Percentiles rank a stretch among this genome's conserved stretches.
Evolutionary conservation across 2,113 vertebrate genomes (phyloP).

Genomic region (Aegotheles bennettii): DNA sequence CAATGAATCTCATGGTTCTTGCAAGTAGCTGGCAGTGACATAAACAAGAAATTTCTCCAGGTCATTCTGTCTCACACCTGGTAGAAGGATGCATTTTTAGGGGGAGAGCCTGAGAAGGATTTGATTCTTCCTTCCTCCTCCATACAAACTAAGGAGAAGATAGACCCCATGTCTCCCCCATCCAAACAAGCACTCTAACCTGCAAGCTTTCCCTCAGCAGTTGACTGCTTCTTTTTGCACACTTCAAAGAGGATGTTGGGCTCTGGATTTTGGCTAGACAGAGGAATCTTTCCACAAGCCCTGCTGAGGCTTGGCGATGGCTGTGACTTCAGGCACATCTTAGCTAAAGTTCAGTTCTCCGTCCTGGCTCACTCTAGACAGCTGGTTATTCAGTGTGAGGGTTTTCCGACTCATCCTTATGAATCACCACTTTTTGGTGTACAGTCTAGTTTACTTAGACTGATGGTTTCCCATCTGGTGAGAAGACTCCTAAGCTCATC

Average conservation of each 20-base stretch:
- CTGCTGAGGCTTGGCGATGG: neutral
- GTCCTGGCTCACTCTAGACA: neutral
- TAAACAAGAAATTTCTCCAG: neutral
- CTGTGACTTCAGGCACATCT: neutral
- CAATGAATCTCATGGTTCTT: neutral
- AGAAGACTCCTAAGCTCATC: constrained; percentile 30
- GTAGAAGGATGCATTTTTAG: neutral
- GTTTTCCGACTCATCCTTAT: neutral
- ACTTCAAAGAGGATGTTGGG: neutral
- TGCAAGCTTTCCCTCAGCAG: neutral
- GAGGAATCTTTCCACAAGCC: neutral
- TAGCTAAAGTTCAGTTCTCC: neutral
- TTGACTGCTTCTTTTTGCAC: neutral
- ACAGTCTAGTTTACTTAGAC: neutral
- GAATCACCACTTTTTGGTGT: constrained; percentile 29
- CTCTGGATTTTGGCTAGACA: neutral
- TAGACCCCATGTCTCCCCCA: accelerated
- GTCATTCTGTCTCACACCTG: neutral
- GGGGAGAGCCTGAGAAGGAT: neutral
- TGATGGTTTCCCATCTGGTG: constrained; percentile 39
- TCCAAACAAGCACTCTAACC: neutral
- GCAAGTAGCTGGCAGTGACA: neutral
- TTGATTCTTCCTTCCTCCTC: neutral
- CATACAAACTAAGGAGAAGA: neutral
- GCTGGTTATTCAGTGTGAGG: neutral